Evolutionary conservation across 2,113 vertebrate species (phyloP).

Genomic region (Orcinus orca): DNA sequence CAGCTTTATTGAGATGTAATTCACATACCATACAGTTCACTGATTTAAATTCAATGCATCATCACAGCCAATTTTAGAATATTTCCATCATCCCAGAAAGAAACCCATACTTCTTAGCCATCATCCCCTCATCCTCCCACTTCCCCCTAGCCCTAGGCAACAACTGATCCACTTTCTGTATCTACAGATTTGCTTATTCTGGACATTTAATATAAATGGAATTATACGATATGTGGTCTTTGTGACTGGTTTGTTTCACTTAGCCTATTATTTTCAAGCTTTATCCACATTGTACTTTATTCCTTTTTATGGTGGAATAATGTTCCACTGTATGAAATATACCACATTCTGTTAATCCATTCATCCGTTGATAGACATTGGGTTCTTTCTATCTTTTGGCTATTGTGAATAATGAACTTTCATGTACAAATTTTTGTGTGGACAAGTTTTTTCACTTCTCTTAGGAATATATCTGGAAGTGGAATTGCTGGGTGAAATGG

Average conservation of each 20-base stretch:
- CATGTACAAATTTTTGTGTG: not conserved
- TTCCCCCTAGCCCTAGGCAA: not conserved
- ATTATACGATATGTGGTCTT: not conserved
- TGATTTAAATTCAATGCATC: not conserved
- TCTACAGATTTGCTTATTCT: not conserved
- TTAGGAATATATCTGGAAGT: not conserved
- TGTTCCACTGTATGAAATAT: not conserved
- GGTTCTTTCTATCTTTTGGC: not conserved
- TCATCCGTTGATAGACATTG: not conserved
- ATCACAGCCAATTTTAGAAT: not conserved
- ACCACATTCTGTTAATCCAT: not conserved
- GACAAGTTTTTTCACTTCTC: not conserved
- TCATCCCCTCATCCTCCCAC: not conserved
- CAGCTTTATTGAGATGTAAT: conserved; percentile 19
- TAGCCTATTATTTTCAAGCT: not conserved
- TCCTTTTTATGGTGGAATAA: not conserved
- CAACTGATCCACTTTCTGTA: not conserved
- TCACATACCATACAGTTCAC: not conserved
- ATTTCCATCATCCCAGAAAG: not conserved
- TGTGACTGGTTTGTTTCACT: not conserved
- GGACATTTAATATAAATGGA: not conserved
- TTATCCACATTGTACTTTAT: not conserved
- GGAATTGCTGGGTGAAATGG: not conserved
- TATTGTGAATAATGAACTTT: not conserved
- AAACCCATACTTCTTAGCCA: not conserved